These are phyloP conservation scores for Watsonalla binaria DNA, from an alignment of 2,888 invertebrate genomes.

Conservation along the genomic window DNA sequence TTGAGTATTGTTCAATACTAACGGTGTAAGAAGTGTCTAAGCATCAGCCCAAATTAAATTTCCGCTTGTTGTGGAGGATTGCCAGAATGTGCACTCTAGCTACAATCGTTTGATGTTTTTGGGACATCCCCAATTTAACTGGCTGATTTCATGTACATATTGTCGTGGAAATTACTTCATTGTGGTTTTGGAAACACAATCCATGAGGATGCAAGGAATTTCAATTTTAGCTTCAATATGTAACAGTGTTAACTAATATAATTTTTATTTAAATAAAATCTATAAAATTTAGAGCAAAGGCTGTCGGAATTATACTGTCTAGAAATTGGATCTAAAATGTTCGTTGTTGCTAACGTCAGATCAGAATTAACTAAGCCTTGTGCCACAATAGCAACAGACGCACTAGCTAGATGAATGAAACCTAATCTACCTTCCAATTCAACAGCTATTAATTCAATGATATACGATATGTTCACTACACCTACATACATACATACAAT, in stretches of 20 bases:
- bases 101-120: slow-evolving; percentile 3
- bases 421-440: slow-evolving; percentile 28
- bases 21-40: slow-evolving; percentile 30
- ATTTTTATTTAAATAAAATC: too few relatives aligned
- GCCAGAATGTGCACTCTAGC: slow-evolving; percentile 33
- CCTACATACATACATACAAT: not conserved
- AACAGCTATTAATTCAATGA: slow-evolving; percentile 10
- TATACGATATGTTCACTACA: slow-evolving; percentile 6
- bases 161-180: not conserved
- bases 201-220: too few relatives aligned
- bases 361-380: slow-evolving; percentile 44
- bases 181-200: too few relatives aligned
- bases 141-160: not conserved
- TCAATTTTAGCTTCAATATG: too few relatives aligned
- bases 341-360: slow-evolving; percentile 28
- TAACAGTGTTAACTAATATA: too few relatives aligned
- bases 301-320: too few relatives aligned
- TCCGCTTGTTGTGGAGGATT: slow-evolving; percentile 39
- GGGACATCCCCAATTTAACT: not conserved
- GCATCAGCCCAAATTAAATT: slow-evolving; percentile 36
- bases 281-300: too few relatives aligned
- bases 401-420: slow-evolving; percentile 35
- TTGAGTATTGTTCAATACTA: not conserved
- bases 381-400: slow-evolving; percentile 41
- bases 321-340: too few relatives aligned